These are phyloP conservation scores for Phyllopteryx taeniolatus DNA, from an alignment of 2,113 vertebrate genomes.

Conservation along the genomic window DNA sequence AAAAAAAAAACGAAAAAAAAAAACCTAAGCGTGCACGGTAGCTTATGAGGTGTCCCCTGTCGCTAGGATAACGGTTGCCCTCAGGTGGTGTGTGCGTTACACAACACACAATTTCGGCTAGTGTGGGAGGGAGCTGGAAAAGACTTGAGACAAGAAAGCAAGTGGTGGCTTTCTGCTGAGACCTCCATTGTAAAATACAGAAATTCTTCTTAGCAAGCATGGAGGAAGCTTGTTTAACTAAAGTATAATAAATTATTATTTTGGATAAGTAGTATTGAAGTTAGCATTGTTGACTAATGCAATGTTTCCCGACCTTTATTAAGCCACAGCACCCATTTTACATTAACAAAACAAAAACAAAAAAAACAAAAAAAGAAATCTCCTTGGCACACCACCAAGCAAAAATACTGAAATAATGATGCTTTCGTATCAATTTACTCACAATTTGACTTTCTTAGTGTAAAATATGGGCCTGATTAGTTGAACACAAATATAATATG, in stretches of 20 bases:
- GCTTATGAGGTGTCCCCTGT: slow-evolving; percentile 10
- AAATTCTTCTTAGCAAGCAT: slow-evolving; percentile 21
- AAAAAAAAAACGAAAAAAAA: neutral
- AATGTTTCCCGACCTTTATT: no score
- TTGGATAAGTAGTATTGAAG: neutral
- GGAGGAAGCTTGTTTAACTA: slow-evolving; percentile 20
- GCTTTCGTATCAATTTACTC: no score
- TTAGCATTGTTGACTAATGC: no score
- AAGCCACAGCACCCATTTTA: no score
- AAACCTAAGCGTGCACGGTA: no score
- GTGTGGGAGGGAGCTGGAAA: slow-evolving; percentile 46
- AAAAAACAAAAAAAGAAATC: no score
- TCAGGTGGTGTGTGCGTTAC: slow-evolving; percentile 46
- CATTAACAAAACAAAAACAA: no score
- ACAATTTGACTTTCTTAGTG: no score
- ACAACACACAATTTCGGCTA: slow-evolving; percentile 46
- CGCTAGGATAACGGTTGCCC: slow-evolving; percentile 40
- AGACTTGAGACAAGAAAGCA: slow-evolving; percentile 35
- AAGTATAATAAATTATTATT: slow-evolving; percentile 14
- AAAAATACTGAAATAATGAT: no score
- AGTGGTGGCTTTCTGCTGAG: slow-evolving; percentile 37
- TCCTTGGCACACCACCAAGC: no score
- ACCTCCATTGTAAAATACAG: slow-evolving; percentile 25
- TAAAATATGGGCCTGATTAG: no score
- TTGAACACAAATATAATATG: no score